A percentile compares a stretch with the other conserved stretches of the same genome.
phyloP scores from a whole-genome alignment of 1,140 invertebrate species.

The Zelostemma sp. region DNA sequence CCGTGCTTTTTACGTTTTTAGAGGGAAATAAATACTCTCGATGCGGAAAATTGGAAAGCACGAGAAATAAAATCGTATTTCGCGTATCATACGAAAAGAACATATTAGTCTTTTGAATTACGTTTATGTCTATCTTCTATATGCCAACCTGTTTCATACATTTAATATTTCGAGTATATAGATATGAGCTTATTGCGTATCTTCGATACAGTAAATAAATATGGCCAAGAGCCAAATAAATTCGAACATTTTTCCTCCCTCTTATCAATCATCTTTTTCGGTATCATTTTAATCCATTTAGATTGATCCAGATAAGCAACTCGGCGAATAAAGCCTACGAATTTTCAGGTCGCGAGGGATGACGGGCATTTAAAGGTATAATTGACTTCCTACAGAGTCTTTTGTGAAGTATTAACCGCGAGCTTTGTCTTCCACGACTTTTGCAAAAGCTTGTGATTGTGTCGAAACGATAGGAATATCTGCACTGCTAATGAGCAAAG shows the following conservation, averaged over 20 bases:
- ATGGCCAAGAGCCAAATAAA: slow-evolving; percentile 42
- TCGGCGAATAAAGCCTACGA: slow-evolving; percentile 11
- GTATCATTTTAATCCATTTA: slow-evolving; percentile 11
- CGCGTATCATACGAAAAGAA: slow-evolving; percentile 15
- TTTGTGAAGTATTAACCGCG: slow-evolving; percentile 15
- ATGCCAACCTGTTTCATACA: slow-evolving; percentile 22
- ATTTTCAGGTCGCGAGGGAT: neutral
- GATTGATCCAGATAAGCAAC: slow-evolving; percentile 15
- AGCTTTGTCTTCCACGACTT: slow-evolving; percentile 12
- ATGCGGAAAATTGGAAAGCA: no score
- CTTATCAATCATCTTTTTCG: slow-evolving; percentile 27
- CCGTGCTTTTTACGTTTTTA: no score
- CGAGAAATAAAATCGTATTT: no score
- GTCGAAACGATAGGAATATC: slow-evolving; percentile 11
- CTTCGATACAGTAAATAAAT: slow-evolving; percentile 19
- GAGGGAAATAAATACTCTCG: no score
- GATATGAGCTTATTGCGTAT: slow-evolving; percentile 23
- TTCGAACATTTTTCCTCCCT: slow-evolving; percentile 8
- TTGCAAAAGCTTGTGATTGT: slow-evolving; percentile 11
- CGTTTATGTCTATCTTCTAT: slow-evolving; percentile 11
- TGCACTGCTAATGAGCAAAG: slow-evolving; percentile 33
- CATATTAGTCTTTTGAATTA: slow-evolving; percentile 3
- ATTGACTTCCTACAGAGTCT: slow-evolving; percentile 22
- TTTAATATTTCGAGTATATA: slow-evolving; percentile 18
- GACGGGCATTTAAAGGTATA: slow-evolving; percentile 10